Base-by-base conservation (phyloP, 2,888 invertebrate genomes). In the Eudasyphora cyanicolor region DNA sequence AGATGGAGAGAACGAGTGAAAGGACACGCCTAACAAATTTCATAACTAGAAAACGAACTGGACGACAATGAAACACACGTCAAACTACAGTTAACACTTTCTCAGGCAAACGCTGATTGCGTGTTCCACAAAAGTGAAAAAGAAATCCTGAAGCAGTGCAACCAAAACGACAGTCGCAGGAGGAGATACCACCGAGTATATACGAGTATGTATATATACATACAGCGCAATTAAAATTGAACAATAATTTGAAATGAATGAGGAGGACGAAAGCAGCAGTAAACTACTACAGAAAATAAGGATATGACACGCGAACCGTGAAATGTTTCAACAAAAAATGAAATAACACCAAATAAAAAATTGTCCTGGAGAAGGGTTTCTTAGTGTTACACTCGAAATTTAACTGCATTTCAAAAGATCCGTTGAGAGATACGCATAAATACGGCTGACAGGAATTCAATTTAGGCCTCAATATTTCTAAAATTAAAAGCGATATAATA, bases 331-430 rank as follows among this genome's bases (percentile, higher is more conserved):
- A 12, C 12, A 17, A 70, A 35, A 51, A 38, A n/a, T 2, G 45
- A 57, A 77, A 19, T 45, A 64, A 45, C 19, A 12, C n/a, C 14
- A n/a, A 24, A 27, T 57, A 71, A 69, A 64, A 51, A n/a, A n/a
- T n/a, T n/a, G n/a, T n/a, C n/a, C n/a, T n/a, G n/a, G n/a, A 29
- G 78, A 85, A 86, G 78, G 86, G 83, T 82, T 86, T 85, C 64
- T 45, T 51, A 17, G 21, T 1, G 6, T 2, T 35, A 64, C 35
- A 64, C 64, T 64, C 64, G 21, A 38, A 64, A 32, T 45, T 12
- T 14, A n/a, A 45, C 3, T 2, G 0, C 14, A 45, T n/a, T 45
- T n/a, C 45, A 45, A 45, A n/a, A n/a, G n/a, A n/a, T n/a, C n/a
- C n/a, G n/a, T n/a, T n/a, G n/a, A n/a, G n/a, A n/a, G n/a, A n/a